Evolutionary conservation across 2,888 invertebrate species (phyloP).

Genomic region (Dioctria rufipes): DNA sequence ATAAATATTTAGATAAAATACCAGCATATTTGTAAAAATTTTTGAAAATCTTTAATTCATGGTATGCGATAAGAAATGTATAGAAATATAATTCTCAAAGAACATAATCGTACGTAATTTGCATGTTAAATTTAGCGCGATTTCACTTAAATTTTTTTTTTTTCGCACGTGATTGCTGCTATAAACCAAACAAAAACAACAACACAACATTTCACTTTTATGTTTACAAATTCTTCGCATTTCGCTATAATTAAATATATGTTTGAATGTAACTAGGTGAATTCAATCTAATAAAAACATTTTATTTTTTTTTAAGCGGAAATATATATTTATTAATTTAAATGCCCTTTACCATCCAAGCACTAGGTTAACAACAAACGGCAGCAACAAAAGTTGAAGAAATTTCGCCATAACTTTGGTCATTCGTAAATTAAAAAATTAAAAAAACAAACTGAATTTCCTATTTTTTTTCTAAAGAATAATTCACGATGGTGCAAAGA

Average conservation of each 20-base stretch:
- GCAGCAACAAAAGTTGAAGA: background rate
- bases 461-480: background rate
- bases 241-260: background rate
- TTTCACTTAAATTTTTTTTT: background rate
- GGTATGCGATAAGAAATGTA: no score
- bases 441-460: background rate
- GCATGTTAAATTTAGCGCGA: background rate
- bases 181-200: constrained; percentile 13
- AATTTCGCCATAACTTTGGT: background rate
- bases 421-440: background rate
- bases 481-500: background rate
- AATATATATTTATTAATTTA: no score
- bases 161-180: constrained; percentile 4
- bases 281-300: background rate
- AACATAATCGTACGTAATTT: background rate
- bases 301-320: background rate
- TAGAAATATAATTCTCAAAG: no score
- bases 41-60: no score
- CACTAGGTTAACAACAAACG: background rate
- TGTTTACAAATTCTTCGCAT: constrained; percentile 8
- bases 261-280: no score
- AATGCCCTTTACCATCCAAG: background rate
- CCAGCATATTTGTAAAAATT: no score
- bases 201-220: constrained; percentile 8
- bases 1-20: no score